phyloP scores from a whole-genome alignment of 2,113 vertebrate genomes.

The Phylloscopus whistleri region DNA sequence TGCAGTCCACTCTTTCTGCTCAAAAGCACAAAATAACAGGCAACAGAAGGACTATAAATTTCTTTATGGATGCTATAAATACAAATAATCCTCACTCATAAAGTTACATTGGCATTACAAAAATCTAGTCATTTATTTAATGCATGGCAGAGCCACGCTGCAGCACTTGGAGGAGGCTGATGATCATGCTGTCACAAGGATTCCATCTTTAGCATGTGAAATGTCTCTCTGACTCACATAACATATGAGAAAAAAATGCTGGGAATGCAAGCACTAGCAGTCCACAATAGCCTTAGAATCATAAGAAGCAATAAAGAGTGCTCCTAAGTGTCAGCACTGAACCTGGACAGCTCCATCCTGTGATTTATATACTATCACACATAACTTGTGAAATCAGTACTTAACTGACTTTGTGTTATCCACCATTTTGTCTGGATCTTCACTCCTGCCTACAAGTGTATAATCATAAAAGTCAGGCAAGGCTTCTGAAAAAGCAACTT shows the following conservation, averaged over 20 bases:
- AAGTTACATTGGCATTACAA: conserved; percentile 55
- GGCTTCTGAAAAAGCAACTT: not conserved
- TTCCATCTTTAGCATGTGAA: conserved; percentile 35
- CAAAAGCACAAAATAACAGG: conserved; percentile 49
- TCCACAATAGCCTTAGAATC: not conserved
- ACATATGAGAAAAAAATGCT: not conserved
- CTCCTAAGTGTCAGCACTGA: not conserved
- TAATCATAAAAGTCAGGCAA: not conserved
- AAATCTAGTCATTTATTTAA: conserved; percentile 30
- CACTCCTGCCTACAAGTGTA: not conserved
- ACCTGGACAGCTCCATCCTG: not conserved
- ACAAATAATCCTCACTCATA: conserved; percentile 31
- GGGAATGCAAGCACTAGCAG: not conserved
- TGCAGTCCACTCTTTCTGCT: conserved; percentile 7
- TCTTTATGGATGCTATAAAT: conserved; percentile 56
- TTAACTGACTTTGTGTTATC: not conserved
- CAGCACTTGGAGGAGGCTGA: not conserved
- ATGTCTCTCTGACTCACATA: not conserved
- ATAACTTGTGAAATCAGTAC: not conserved
- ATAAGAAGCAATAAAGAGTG: not conserved
- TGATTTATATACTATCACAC: not conserved
- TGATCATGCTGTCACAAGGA: conserved; percentile 8
- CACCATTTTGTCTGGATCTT: not conserved
- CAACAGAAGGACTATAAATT: conserved; percentile 51
- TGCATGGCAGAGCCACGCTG: not conserved